These are phyloP conservation scores for Pachliopta kotzebuea DNA, from an alignment of 2,888 invertebrate genomes.

Conservation along the genomic window DNA sequence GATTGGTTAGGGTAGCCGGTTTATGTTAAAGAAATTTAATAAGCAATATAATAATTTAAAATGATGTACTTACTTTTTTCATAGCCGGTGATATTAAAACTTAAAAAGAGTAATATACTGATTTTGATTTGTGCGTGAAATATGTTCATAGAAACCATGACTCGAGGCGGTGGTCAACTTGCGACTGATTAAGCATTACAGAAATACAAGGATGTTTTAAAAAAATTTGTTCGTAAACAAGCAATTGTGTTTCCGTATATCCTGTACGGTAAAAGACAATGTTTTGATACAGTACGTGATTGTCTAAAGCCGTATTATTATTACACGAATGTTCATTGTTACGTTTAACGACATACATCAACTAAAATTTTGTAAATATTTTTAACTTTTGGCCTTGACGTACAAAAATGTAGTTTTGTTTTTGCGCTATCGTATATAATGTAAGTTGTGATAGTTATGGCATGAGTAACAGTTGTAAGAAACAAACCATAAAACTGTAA, in stretches of 20 bases:
- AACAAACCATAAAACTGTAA: too few species aligned
- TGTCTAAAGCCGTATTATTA: conserved; percentile 31
- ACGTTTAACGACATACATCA: background rate
- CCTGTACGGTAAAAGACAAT: conserved; percentile 18
- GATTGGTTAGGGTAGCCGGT: too few species aligned
- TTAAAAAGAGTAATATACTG: conserved; percentile 35
- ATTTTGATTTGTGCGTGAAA: conserved; percentile 12
- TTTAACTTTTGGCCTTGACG: too few species aligned
- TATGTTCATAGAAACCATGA: conserved; percentile 20
- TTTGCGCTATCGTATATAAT: too few species aligned
- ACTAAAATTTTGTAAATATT: conserved; percentile 1
- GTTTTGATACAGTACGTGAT: conserved; percentile 19
- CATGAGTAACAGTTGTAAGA: too few species aligned
- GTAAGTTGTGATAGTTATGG: too few species aligned
- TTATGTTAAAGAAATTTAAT: too few species aligned
- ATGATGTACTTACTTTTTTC: conserved; percentile 56
- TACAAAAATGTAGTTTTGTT: too few species aligned
- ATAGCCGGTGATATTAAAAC: conserved; percentile 42
- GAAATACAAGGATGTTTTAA: conserved; percentile 41
- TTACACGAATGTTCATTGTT: conserved; percentile 37
- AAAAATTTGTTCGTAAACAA: conserved; percentile 39
- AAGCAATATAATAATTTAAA: too few species aligned
- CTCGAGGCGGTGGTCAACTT: conserved; percentile 16
- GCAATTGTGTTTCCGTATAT: conserved; percentile 39
- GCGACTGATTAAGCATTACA: conserved; percentile 14